Evolutionary conservation across 2,888 invertebrate species (phyloP).

Genomic region (Pegoplata infirma): DNA sequence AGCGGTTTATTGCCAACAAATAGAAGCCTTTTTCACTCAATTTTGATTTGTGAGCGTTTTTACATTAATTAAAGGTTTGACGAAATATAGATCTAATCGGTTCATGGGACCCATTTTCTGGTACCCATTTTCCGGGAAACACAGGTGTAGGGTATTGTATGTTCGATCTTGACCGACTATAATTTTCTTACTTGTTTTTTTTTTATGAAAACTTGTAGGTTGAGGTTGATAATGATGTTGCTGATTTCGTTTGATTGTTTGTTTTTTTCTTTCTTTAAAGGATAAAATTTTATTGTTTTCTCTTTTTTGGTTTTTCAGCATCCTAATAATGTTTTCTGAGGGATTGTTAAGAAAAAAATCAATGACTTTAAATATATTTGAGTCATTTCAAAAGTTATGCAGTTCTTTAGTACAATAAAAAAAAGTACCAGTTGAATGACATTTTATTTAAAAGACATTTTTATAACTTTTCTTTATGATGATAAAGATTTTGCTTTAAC

Average conservation of each 20-base stretch:
- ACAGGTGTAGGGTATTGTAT: too few species aligned
- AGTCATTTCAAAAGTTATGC: constrained; percentile 6
- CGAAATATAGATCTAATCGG: too few species aligned
- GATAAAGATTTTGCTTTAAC: background rate
- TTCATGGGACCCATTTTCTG: too few species aligned
- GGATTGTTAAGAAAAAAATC: constrained; percentile 16
- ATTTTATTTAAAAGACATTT: constrained; percentile 21
- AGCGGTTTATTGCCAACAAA: too few species aligned
- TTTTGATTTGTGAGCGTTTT: too few species aligned
- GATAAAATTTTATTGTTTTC: constrained; percentile 42
- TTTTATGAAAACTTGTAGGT: background rate
- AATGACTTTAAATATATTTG: constrained; percentile 8
- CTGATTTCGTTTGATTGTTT: background rate
- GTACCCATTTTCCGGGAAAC: too few species aligned
- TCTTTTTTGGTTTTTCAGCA: background rate
- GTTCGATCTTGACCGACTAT: too few species aligned
- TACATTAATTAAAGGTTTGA: too few species aligned
- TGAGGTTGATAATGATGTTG: background rate
- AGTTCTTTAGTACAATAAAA: background rate
- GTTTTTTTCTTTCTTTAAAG: constrained; percentile 25
- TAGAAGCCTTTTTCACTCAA: too few species aligned
- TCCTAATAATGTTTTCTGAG: constrained; percentile 40
- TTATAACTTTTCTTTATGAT: background rate
- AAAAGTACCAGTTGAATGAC: constrained; percentile 25
- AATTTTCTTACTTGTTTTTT: background rate